Evolutionary conservation across 2,113 vertebrate species (phyloP), one percentile per base, ranked within the genome.

Genomic region (Motacilla alba): DNA sequence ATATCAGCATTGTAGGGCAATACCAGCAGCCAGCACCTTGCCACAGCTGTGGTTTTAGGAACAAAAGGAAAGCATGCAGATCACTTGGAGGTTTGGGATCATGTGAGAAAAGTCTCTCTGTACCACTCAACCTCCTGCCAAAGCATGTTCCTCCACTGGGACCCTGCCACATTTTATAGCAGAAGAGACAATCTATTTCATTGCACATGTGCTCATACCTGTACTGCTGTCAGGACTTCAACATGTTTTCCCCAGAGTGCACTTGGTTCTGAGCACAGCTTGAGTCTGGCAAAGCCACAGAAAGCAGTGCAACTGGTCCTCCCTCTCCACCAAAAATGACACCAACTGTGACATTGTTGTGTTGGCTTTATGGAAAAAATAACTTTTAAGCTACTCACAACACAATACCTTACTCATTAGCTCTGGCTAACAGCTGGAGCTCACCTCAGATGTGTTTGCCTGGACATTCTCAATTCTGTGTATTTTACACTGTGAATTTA

Each of bases 141-240:
- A 64, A 80, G 63, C 27, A 73, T 33, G 9, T 28, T 95, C 43
- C 72, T 70, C 46, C 28, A 30, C 11, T 16, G 56, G 55, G 70
- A 90, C 16, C 21, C 37, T 49, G 59, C 13, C 44, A 31, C 9
- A 15, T 67, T 87, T 86, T 66, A 66, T 3, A 79, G 79, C 59
- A 88, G 58, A 86, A 83, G 62, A 67, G 47, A 66, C 62, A 28
- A 60, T 81, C 86, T 63, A 23, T 76, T 95, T 88, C 76, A 22
- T 6, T 21, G 62, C 46, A 69, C 10, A 2, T 31, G 35, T 72
- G 84, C 58, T 64, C 50, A 50, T 31, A 41, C 27, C 39, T 15
- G 30, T 2, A 55, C 23, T 11, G 37, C 43, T 81, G 56, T 35
- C 44, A 79, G 75, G 81, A 75, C 43, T 49, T 39, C 35, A 69